Base-by-base conservation (phyloP, 1,140 invertebrate species). In the Micrasema longulum region DNA sequence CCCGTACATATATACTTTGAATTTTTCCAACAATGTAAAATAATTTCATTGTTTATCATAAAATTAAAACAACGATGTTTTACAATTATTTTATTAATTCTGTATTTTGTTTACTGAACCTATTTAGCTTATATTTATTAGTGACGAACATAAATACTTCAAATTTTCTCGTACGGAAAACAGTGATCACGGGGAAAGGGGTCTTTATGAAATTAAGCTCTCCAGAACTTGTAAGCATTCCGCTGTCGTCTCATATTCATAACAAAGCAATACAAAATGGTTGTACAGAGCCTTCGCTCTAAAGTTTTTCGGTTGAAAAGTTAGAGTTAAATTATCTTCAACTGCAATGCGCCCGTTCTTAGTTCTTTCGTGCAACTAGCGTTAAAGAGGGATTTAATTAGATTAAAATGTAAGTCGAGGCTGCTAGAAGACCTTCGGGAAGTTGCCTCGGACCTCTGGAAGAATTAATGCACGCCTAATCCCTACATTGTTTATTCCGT, bases 331-430 rank as follows among this genome's bases (percentile, higher is more conserved):
- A 48, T 70, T 70, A 60, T 60, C 31, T 47, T 47, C 52, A 53
- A 31, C 68, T 70, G 68, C 68, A 70, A 18, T 62, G 53, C 52
- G 52, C 68, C 22, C 53, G 35, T 62, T 35, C 50, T 14, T 48
- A 23, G 48, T 45, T 70, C 68, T 70, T 70, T 70, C 45, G 23
- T 70, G 68, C 53, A 60, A 22, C 26, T 47, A 35, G 26, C 63
- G 47, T 48, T 50, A 20, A 48, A 45, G 43, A 36, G 18, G 63
- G 63, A 65, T 65, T 50, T 65, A 65, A 65, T 65, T 65, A 65
- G 63, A 65, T 65, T 65, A 65, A 36, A 65, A 65, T 65, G 63
- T 50, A 31, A 50, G 22, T 50, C 35, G 43, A 50, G 47, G 45
- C 47, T 9, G 62, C 2, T 12, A n/a, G 18, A n/a, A 47, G 62